Evolutionary conservation across 2,797 vertebrate genomes (phyloP), one percentile per base, ranked within the genome.

Genomic region (Sebastiscus tertius): DNA sequence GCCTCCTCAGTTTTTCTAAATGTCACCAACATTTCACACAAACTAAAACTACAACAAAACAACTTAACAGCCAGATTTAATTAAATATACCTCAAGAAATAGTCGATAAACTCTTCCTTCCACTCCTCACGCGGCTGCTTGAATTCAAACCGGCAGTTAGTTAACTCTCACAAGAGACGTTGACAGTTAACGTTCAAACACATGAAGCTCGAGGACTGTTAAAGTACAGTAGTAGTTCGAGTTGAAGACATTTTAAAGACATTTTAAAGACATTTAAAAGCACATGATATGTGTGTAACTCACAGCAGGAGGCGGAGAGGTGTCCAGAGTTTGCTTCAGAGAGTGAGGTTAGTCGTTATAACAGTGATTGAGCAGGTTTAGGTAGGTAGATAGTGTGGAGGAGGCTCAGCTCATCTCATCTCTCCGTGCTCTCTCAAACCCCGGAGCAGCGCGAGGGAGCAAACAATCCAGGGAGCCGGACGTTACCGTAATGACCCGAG

Each of bases 401-500:
- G 71, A 80, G 83, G 71, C 20, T 81, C 85, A 79, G 71, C 24
- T 81, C 85, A 78, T 79, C 82, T 62, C 85, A 54, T 67, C 66
- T 82, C 75, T 87, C 82, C 68, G 79, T 16, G 86, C 62, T 88
- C 91, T 88, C 84, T 84, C 82, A 68, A 80, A 78, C 34, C 84
- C 64, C 22, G 58, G 68, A 84, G 88, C 70, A 27, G 49, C 49
- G 49, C 49, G 20, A 52, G 20, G 49, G 8, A n/a, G 69, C 81
- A 24, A 81, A 86, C 87, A 72, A 80, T 72, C 70, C 80, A 81
- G 62, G 56, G 75, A 79, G 59, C 84, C 33, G 75, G 24, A 27
- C 26, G 1, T 9, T 88, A 91, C 94, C 95, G 93, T 95, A 95
- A 93, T 68, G 14, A 79, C 66, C 34, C 0, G 70, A 1, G 49